These are phyloP conservation scores for Phylloscopus trochilus DNA, from an alignment of 2,113 vertebrate genomes.

Conservation along the genomic window DNA sequence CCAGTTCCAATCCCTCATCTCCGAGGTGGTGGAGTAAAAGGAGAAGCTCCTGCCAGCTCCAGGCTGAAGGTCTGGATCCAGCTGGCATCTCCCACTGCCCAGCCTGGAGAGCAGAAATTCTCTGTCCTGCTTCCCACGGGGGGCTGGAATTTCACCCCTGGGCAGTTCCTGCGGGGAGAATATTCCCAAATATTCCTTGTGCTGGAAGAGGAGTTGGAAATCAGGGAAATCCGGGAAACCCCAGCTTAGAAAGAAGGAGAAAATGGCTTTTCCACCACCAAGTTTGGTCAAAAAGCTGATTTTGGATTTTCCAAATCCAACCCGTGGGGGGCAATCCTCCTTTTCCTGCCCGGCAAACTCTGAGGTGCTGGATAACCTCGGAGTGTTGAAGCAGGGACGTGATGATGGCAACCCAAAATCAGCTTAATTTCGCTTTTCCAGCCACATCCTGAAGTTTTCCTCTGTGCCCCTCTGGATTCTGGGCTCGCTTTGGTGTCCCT, in stretches of 20 bases:
- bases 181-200: too few relatives aligned
- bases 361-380: background rate
- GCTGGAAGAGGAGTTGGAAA: background rate
- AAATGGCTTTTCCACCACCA: background rate
- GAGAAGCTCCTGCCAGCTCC: background rate
- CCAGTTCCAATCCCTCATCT: background rate
- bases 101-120: too few relatives aligned
- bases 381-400: background rate
- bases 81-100: too few relatives aligned
- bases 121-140: background rate
- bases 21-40: background rate
- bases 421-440: background rate
- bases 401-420: background rate
- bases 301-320: background rate
- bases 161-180: background rate
- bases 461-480: background rate
- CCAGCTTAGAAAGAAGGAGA: background rate
- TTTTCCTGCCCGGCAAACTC: background rate
- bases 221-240: background rate
- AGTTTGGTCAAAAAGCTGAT: background rate
- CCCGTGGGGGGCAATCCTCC: rapidly evolving
- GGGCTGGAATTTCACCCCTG: background rate
- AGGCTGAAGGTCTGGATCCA: background rate
- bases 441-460: background rate
- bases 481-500: background rate